These are phyloP conservation scores for Hirtodrosophila cameraria DNA, from an alignment of 2,888 invertebrate genomes.

Conservation along the genomic window DNA sequence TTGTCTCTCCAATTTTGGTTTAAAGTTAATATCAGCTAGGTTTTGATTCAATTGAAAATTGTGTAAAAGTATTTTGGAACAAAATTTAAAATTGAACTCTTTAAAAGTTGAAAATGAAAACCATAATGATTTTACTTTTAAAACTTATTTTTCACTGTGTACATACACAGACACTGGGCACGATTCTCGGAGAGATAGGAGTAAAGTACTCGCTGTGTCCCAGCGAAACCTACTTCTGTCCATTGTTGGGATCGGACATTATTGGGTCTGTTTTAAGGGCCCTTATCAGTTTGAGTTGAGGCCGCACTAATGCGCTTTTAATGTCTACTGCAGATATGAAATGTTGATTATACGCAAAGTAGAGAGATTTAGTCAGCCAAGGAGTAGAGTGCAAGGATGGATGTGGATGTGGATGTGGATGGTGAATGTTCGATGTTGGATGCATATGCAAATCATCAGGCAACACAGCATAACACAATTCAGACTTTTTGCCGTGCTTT, in stretches of 20 bases:
- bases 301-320: constrained; percentile 85
- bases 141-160: too few species aligned
- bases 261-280: constrained; percentile 50
- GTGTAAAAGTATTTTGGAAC: too few species aligned
- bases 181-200: constrained; percentile 10
- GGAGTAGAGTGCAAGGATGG: constrained; percentile 14
- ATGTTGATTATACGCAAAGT: constrained; percentile 79
- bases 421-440: too few species aligned
- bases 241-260: constrained; percentile 29
- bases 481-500: constrained; percentile 26
- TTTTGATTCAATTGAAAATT: too few species aligned
- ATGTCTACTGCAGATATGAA: constrained; percentile 84
- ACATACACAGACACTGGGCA: constrained; percentile 1
- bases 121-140: too few species aligned
- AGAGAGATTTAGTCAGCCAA: constrained; percentile 26
- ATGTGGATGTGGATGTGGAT: too few species aligned
- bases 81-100: too few species aligned
- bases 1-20: too few species aligned
- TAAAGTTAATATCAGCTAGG: too few species aligned
- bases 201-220: not conserved
- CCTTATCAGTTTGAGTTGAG: constrained; percentile 74
- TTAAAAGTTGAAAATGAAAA: too few species aligned
- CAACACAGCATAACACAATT: constrained; percentile 19
- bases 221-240: constrained; percentile 23
- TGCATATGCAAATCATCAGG: constrained; percentile 62